Base-by-base conservation (phyloP, 2,888 invertebrate genomes). In the Cosmia pyralina region DNA sequence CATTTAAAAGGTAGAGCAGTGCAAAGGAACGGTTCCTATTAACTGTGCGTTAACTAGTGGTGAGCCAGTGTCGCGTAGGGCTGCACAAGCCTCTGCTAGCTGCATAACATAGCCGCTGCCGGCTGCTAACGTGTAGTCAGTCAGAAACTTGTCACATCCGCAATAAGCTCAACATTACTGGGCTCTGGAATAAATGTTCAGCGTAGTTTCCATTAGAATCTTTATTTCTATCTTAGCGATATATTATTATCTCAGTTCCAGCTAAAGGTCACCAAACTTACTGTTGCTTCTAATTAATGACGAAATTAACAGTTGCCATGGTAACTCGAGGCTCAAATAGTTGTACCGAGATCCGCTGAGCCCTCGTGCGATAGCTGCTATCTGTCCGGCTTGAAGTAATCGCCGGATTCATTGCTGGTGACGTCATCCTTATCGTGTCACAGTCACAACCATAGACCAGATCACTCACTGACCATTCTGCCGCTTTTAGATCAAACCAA, bases 381-480 rank as follows among this genome's bases (percentile, higher is more conserved):
- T 81, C 81, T 60, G 48, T 52, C 50, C 19, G 22, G n/a, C 11
- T 55, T 34, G 13, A 34, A 65, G 55, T 75, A 28, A 55, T 58
- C 57, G 52, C n/a, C 50, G 34, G 60, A 34, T 50, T 52, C 44
- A 52, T 48, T 59, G 34, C 2, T n/a, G 59, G 50, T 65, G 65
- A 65, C 81, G 66, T 60, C 66, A 57, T 28, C n/a, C 7, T 81
- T 81, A 65, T 66, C 58, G 41, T 59, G 58, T 59, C 60, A 57
- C 46, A 34, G 58, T 59, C 60, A 57, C 46, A 34, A 22, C 15
- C 28, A 71, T 3, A 28, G 28, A 28, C 28, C 7, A 8, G 38
- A 19, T 13, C 11, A 41, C 28, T 55, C 22, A 41, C 50, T 41
- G 74, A 79, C 55, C 52, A n/a, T 44, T 41, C 57, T 22, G 41